Evolutionary conservation across 2,888 invertebrate species (phyloP).

Genomic region (Adela reaumurella): DNA sequence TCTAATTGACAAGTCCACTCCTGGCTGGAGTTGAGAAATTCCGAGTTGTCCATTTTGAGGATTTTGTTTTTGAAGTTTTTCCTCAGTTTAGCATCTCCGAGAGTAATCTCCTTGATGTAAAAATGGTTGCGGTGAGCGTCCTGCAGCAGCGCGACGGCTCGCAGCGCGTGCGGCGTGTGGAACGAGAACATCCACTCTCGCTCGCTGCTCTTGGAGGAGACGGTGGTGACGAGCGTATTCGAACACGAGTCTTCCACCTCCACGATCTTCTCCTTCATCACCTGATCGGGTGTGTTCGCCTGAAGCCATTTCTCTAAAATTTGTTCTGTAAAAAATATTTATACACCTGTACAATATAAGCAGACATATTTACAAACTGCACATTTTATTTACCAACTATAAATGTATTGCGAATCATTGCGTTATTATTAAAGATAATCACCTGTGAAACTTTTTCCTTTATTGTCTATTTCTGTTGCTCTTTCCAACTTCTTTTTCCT

Average conservation of each 20-base stretch:
- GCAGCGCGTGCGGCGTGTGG: constrained; percentile 46
- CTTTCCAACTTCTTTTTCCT: constrained; percentile 59
- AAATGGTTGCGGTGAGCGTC: constrained; percentile 69
- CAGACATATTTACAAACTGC: no score
- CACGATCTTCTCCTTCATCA: constrained; percentile 61
- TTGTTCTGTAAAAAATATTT: constrained; percentile 50
- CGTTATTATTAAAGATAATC: constrained; percentile 3
- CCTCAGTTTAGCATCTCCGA: constrained; percentile 15
- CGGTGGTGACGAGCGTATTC: constrained; percentile 57
- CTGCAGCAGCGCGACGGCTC: constrained; percentile 64
- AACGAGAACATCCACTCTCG: constrained; percentile 61
- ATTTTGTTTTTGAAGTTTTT: constrained; percentile 10
- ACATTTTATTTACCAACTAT: no score
- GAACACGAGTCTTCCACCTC: constrained; percentile 56
- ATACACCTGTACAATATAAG: no score
- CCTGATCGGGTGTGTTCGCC: constrained; percentile 57
- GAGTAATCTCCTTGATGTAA: constrained; percentile 48
- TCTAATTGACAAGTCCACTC: constrained; percentile 41
- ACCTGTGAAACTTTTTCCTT: constrained; percentile 49
- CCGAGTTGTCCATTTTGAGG: constrained; percentile 12
- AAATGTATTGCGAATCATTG: no score
- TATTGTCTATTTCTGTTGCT: constrained; percentile 65
- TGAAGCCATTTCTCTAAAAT: constrained; percentile 62
- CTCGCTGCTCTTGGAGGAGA: constrained; percentile 59
- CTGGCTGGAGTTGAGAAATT: constrained; percentile 46